Conservation (phyloP, 2,797 vertebrate species). For the Pipistrellus pygmaeus region DNA sequence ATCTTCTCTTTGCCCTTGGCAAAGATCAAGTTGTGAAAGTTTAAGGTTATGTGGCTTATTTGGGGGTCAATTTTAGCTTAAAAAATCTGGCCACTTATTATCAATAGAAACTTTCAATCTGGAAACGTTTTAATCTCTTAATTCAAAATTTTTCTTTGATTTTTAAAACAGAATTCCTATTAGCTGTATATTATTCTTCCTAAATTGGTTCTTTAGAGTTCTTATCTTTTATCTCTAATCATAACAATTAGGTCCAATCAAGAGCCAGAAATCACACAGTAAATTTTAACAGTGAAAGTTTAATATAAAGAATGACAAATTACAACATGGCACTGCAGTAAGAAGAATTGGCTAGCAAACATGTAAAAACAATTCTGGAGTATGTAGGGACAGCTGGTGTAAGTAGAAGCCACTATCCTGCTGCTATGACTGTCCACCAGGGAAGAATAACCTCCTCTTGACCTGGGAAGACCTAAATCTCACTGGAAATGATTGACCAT, state of each 20-base stretch:
- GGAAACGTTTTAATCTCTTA: slow-evolving; percentile 21
- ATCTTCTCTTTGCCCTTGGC: neutral
- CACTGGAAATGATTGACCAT: neutral
- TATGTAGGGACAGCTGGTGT: neutral
- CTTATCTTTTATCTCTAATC: neutral
- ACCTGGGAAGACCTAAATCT: no score
- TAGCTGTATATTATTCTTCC: neutral
- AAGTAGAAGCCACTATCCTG: neutral
- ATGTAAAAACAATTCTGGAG: neutral
- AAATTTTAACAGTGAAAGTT: slow-evolving; percentile 16
- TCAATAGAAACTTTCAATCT: neutral
- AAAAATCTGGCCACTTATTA: neutral
- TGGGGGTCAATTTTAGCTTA: neutral
- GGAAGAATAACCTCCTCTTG: neutral
- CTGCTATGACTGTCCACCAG: neutral
- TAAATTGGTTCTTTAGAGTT: neutral
- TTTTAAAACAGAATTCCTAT: neutral
- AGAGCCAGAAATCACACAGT: neutral
- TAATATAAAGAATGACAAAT: neutral
- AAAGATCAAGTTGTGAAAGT: neutral
- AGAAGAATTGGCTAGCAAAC: neutral
- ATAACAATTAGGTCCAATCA: neutral
- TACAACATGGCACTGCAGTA: neutral
- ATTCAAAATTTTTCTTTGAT: neutral
- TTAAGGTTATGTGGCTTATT: neutral